Evolutionary conservation across 2,113 vertebrate genomes (phyloP), one percentile per base, ranked within the genome.

Genomic region (Nettapus auritus): DNA sequence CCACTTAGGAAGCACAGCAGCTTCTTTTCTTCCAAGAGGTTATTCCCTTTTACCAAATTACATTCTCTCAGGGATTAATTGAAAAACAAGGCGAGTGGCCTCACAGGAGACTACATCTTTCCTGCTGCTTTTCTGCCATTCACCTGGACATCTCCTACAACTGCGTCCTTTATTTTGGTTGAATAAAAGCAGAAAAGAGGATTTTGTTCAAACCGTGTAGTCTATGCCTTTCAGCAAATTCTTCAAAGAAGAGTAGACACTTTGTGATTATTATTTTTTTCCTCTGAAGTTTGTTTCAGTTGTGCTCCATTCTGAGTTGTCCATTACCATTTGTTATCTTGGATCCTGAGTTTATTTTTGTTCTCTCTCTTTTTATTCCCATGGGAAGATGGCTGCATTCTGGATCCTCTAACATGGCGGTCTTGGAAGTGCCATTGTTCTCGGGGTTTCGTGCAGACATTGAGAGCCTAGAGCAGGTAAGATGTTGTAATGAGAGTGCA

Each of bases 341-440:
- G 38, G 38, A 52, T 82, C 20, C 62, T 85, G 77, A 96, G 40
- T n/a, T 88, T 63, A n/a, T 63, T 94, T 69, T 82, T 33, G 4
- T 83, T 94, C n/a, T 42, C 28, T 46, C 57, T 76, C 42, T 77
- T 48, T 36, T 28, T 60, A 46, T 29, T 88, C 40, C 83, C 75
- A 63, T 8, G 70, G 86, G 82, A 81, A 99, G 99, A 86, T 99
- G 99, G 99, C 98, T 99, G 60, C 99, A 99, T 76, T 98, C 98
- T 21, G 99, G 99, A n/a, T 99, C 99, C 33, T 99, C 99, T 48
- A 99, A 99, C 97, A 99, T 99, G 99, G 99, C 99, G 4, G 99
- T 99, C 81, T 75, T 99, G 81, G 99, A 99, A 81, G 98, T 99
- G 87, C 98, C 98, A 1, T 97, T 99, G 95, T 98, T 99, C 83